Evolutionary conservation across 2,113 vertebrate species (phyloP).

Genomic region (Brachypteracias leptosomus): DNA sequence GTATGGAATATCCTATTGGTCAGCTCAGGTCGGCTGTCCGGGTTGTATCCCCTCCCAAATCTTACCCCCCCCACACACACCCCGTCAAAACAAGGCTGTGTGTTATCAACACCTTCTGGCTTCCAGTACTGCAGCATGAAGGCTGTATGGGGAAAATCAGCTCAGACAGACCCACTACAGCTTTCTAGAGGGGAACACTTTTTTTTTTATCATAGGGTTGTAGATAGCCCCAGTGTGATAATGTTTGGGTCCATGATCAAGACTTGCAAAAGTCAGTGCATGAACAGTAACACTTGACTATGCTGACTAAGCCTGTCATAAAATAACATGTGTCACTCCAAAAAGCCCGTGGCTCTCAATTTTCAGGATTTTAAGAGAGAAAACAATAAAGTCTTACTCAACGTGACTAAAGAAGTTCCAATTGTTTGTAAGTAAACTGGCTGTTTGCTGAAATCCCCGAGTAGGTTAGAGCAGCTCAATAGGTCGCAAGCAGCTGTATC

Average conservation of each 20-base stretch:
- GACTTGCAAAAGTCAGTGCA: background rate
- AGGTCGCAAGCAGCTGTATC: background rate
- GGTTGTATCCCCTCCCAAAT: too few species aligned
- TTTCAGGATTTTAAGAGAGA: background rate
- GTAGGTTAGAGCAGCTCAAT: background rate
- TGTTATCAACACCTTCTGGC: too few species aligned
- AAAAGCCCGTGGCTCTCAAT: background rate
- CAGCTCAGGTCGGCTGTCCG: too few species aligned
- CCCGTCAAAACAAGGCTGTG: too few species aligned
- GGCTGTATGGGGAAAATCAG: too few species aligned
- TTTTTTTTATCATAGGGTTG: background rate
- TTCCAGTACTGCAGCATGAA: too few species aligned
- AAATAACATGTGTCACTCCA: background rate
- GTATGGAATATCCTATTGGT: too few species aligned
- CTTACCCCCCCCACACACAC: too few species aligned
- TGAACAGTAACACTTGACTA: background rate
- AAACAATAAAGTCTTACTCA: background rate
- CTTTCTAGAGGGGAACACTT: background rate
- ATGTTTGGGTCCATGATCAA: rapidly evolving
- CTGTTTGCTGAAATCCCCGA: background rate
- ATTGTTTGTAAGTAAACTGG: background rate
- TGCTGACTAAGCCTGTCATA: background rate
- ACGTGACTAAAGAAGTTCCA: background rate
- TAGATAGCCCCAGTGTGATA: background rate
- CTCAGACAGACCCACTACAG: too few species aligned